Percentiles rank a stretch among this genome's conserved stretches.
Conservation (phyloP, 2,113 vertebrate species). For the Anolis sagrei region DNA sequence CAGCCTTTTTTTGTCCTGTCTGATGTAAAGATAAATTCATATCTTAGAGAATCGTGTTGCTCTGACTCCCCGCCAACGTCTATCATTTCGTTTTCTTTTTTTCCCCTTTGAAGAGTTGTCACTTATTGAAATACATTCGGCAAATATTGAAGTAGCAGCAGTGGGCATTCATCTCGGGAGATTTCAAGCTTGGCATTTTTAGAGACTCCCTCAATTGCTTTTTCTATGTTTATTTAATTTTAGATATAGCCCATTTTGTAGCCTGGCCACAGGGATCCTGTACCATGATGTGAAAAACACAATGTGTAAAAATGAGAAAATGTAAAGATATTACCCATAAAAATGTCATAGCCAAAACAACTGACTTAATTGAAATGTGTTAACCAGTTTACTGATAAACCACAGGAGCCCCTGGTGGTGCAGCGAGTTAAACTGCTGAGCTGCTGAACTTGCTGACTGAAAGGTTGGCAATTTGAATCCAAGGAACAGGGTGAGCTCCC, state of each 20-base stretch:
- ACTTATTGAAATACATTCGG: conserved; percentile 41
- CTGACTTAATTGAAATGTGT: not conserved
- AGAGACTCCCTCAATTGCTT: conserved; percentile 17
- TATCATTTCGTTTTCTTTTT: conserved; percentile 3
- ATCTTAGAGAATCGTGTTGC: conserved; percentile 46
- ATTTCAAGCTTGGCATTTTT: conserved; percentile 31
- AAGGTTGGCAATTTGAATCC: too few relatives aligned
- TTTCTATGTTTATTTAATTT: not conserved
- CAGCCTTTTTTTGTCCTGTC: conserved; percentile 38
- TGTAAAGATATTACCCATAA: not conserved
- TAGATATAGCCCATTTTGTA: not conserved
- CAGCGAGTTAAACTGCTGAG: too few relatives aligned
- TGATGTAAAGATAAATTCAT: conserved; percentile 52
- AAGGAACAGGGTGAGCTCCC: too few relatives aligned
- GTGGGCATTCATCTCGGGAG: not conserved
- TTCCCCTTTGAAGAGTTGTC: conserved; percentile 48
- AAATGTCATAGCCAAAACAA: not conserved
- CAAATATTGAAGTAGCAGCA: conserved; percentile 6
- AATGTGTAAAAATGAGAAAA: not conserved
- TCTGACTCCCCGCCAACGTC: conserved; percentile 30
- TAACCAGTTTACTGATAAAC: not conserved
- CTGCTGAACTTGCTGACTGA: too few relatives aligned
- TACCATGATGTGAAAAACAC: not conserved
- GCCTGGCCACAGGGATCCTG: not conserved
- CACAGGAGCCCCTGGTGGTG: too few relatives aligned